phyloP scores from a whole-genome alignment of 2,888 invertebrate genomes.

The Mantis religiosa region DNA sequence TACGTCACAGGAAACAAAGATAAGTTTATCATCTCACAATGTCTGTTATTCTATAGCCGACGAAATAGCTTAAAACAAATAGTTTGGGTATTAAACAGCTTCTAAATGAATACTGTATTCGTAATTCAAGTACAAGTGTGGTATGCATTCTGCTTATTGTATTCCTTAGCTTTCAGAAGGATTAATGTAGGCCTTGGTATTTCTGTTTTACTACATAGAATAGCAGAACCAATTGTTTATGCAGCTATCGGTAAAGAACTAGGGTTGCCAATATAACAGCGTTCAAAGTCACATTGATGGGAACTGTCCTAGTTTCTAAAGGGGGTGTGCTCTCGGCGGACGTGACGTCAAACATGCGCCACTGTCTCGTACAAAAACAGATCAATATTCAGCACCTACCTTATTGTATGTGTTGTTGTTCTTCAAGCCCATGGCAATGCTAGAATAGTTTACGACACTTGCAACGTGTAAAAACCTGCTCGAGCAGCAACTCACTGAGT shows the following conservation, averaged over 20 bases:
- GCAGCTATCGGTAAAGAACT: neutral
- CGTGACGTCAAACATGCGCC: neutral
- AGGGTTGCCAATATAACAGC: neutral
- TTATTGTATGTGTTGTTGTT: conserved; percentile 5
- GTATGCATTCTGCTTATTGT: too few relatives aligned
- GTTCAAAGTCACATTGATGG: neutral
- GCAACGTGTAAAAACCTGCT: neutral
- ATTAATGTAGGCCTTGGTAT: too few relatives aligned
- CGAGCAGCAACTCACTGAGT: neutral
- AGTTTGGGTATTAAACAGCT: too few relatives aligned
- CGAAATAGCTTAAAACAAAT: too few relatives aligned
- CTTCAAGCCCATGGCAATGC: conserved; percentile 7
- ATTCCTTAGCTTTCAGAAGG: too few relatives aligned
- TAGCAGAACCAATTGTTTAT: too few relatives aligned
- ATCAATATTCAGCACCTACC: neutral
- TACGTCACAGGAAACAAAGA: too few relatives aligned
- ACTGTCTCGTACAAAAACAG: neutral
- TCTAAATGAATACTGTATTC: too few relatives aligned
- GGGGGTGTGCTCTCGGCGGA: neutral
- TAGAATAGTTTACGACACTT: neutral
- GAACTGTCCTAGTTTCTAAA: neutral
- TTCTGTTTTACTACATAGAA: too few relatives aligned
- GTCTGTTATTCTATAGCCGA: too few relatives aligned
- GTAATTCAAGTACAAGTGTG: too few relatives aligned
- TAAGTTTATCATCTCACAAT: too few relatives aligned